A percentile compares a stretch with the other conserved stretches of the same genome.
Evolutionary conservation across 2,888 invertebrate genomes (phyloP).

Genomic region (Emmelina monodactyla): DNA sequence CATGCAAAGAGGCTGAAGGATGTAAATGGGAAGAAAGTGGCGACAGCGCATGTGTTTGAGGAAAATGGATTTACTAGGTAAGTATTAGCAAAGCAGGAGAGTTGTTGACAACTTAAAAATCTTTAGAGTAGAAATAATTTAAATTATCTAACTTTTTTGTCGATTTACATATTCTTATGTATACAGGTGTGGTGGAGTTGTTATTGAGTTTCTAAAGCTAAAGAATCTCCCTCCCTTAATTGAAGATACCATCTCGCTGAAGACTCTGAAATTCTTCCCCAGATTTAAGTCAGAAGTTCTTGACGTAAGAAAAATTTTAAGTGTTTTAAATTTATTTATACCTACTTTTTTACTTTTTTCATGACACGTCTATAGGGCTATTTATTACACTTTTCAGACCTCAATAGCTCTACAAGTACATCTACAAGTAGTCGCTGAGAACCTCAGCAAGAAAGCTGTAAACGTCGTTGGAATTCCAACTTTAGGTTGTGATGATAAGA

Average conservation of each 20-base stretch:
- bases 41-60: constrained; percentile 20
- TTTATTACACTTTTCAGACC: too few species aligned
- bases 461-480: constrained; percentile 20
- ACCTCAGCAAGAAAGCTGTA: constrained; percentile 19
- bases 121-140: too few species aligned
- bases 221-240: constrained; percentile 17
- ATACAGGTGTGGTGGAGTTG: constrained; percentile 34
- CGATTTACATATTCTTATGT: too few species aligned
- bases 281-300: constrained; percentile 16
- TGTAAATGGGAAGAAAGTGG: constrained; percentile 10
- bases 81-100: too few species aligned
- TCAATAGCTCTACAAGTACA: constrained; percentile 16
- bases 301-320: too few species aligned
- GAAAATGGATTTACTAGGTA: constrained; percentile 23
- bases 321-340: too few species aligned
- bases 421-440: constrained; percentile 26
- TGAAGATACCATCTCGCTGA: constrained; percentile 16
- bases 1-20: constrained; percentile 15
- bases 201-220: constrained; percentile 24
- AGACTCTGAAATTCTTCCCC: constrained; percentile 23
- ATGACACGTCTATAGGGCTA: too few species aligned
- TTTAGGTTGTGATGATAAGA: constrained; percentile 7
- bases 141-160: too few species aligned
- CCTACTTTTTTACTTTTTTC: too few species aligned
- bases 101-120: too few species aligned